These are phyloP conservation scores for Eleutherodactylus coqui DNA, from an alignment of 2,797 vertebrate species.

Conservation along the genomic window DNA sequence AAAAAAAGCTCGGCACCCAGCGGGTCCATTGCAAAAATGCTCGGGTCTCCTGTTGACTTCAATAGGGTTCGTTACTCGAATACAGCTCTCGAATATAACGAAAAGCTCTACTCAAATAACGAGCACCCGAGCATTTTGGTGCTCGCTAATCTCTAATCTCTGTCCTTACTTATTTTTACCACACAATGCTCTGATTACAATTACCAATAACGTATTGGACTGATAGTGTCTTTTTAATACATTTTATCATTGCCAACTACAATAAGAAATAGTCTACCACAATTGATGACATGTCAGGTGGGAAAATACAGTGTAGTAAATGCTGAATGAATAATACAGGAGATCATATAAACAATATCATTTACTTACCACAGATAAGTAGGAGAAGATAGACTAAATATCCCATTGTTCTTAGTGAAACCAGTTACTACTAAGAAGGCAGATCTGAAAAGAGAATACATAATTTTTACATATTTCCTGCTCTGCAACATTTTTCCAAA, in stretches of 20 bases:
- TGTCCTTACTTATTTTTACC: background rate
- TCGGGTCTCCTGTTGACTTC: no score
- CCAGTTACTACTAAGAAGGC: background rate
- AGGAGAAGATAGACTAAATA: constrained; percentile 31
- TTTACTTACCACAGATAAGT: constrained; percentile 43
- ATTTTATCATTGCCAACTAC: background rate
- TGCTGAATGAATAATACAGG: background rate
- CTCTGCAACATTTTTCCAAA: background rate
- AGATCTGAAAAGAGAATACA: background rate
- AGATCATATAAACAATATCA: background rate
- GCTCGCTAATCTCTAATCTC: no score
- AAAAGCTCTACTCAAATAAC: no score
- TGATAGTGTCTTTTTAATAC: background rate
- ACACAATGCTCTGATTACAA: background rate
- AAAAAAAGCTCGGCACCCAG: no score
- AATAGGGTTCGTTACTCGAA: no score
- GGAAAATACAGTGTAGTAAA: background rate
- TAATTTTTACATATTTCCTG: background rate
- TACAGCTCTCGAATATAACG: no score
- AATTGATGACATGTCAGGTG: background rate
- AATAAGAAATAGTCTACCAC: background rate
- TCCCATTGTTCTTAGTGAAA: constrained; percentile 27
- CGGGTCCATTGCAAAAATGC: no score
- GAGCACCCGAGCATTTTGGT: no score
- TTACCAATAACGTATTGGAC: background rate